Base-by-base conservation (phyloP, 1,140 invertebrate species). In the Idris sp. region DNA sequence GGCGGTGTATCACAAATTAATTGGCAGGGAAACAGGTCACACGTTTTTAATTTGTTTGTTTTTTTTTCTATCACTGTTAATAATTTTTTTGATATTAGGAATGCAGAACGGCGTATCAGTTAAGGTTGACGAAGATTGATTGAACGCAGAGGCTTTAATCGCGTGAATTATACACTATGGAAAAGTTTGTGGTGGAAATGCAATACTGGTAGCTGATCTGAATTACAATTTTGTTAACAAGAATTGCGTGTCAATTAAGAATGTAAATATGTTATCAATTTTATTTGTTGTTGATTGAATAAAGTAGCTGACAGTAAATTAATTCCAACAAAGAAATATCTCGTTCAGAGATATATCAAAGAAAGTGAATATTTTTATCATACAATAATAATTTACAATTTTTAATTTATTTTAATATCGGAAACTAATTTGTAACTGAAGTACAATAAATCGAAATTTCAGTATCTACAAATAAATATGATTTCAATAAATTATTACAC, bases 51-150 rank as follows among this genome's bases (percentile, higher is more conserved):
- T 38, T 30, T 11, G 25, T 3, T 18, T 38, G 13, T 38, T 30
- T 11, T 33, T 3, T 18, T 38, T 40, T 30, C 1, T 40, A 31
- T 41, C 25, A 2, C 9, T 6, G 4, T 2, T 41, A 13, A 51
- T 49, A 62, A 26, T 49, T 31, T 36, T n/a, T 46, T 53, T 31
- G 14, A 15, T 44, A 26, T 40, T 40, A 49, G 56, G 26, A 31
- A 35, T 6, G 22, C n/a, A 18, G 13, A 2, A 9, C n/a, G 19
- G 28, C 16, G 9, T 58, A 58, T 58, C 28, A 19, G 14, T 38
- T 44, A 35, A 44, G 26, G 30, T 40, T 14, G 14, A 30, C 35
- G 22, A 2, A 11, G 19, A 43, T 43, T 43, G 31, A 56, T 41
- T 38, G 35, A 6, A 2, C 6, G 26, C 48, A 11, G 48, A 31